Conservation (phyloP, 2,797 vertebrate species). For the Enteromius mattozi region DNA sequence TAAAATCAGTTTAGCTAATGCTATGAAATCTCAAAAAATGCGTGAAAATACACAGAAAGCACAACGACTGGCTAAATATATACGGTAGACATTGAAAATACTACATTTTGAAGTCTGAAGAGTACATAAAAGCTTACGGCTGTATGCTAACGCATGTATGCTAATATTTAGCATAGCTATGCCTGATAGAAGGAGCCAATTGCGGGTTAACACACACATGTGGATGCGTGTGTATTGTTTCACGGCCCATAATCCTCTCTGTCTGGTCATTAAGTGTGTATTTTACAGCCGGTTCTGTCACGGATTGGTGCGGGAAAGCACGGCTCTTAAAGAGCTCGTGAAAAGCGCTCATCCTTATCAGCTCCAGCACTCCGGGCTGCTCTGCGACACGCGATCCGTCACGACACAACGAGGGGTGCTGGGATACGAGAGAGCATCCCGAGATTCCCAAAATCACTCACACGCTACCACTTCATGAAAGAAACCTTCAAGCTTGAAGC, state of each 20-base stretch:
- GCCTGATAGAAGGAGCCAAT: neutral
- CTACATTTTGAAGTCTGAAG: neutral
- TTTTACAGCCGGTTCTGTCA: conserved; percentile 23
- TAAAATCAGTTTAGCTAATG: neutral
- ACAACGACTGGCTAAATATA: neutral
- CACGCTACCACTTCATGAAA: neutral
- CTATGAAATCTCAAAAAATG: neutral
- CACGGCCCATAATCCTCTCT: conserved; percentile 29
- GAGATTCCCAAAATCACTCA: neutral
- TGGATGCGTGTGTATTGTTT: conserved; percentile 16
- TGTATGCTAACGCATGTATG: neutral
- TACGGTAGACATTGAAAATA: neutral
- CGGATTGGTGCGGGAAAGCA: neutral
- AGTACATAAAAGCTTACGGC: neutral
- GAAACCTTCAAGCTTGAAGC: neutral
- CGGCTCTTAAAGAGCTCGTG: conserved; percentile 25
- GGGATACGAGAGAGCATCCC: neutral
- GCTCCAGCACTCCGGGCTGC: conserved; percentile 5
- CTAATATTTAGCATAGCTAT: neutral
- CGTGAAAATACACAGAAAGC: neutral
- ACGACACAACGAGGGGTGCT: neutral
- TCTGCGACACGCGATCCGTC: conserved; percentile 1
- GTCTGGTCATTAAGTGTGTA: conserved; percentile 14
- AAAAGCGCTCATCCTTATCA: conserved; percentile 40
- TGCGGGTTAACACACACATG: neutral